Base-by-base conservation (phyloP, 2,113 vertebrate species). In the Myodes glareolus region DNA sequence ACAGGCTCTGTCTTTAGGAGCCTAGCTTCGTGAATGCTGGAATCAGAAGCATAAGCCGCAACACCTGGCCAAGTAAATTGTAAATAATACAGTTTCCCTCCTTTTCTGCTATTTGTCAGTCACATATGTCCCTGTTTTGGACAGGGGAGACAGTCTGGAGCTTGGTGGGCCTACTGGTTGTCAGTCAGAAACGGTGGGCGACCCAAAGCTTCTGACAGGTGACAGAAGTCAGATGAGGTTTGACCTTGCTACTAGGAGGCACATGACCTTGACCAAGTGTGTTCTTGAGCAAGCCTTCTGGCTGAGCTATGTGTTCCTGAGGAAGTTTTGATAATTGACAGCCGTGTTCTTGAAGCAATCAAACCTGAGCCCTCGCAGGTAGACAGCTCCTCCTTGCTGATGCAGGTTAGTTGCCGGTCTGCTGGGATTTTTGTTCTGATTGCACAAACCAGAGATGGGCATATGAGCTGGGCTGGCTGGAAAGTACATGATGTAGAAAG, bases 121-220 rank as follows among this genome's bases (percentile, higher is more conserved):
- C 5, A 13, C 19, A 0, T 1, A 0, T 31, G 19, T 63, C 16
- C 42, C 47, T 12, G 0, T 21, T 68, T 5, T 70, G n/a, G 70
- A 11, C 1, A 21, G 72, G 31, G 9, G 1, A 7, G 16, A 45
- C 7, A 1, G 12, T 45, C 3, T 63, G 2, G 42, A 58, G 47
- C 3, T 39, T 31, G 10, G 19, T 21, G 58, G 19, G 58, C 58
- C 58, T 58, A 58, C 58, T 58, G 58, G 19, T 58, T 19, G 21
- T 58, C 58, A 58, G 19, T 58, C 61, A 47, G 63, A 67, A 45
- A 67, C 36, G 0, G 7, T 0, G 7, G 16, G 0, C 25, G 0
- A 58, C 55, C 55, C 55, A 58, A 58, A 58, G 55, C 58, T 85
- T 52, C 81, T 84, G 58, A 42, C 27, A 67, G 10, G 61, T 33